phyloP scores from a whole-genome alignment of 30 jellyfish, hydroid and myxozoan species.

The Nemopilema nomurai region DNA sequence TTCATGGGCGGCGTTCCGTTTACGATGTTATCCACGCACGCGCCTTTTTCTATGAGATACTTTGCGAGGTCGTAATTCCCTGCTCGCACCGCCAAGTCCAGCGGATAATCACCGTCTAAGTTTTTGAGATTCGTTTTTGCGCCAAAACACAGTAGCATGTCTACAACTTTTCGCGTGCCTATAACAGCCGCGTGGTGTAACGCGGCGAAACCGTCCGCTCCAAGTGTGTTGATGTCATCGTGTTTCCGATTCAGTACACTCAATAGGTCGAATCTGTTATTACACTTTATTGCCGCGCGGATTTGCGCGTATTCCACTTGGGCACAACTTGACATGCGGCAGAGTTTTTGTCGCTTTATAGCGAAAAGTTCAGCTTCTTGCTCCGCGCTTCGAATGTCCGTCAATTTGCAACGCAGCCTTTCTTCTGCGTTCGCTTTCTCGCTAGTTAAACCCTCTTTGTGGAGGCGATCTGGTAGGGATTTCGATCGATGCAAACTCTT shows the following conservation, averaged over 20 bases:
- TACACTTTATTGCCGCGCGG: slow-evolving; percentile 64
- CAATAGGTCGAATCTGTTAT: slow-evolving; percentile 57
- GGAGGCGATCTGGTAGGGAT: slow-evolving; percentile 42
- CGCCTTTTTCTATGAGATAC: slow-evolving; percentile 75
- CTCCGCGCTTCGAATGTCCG: not conserved
- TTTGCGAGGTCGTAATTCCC: slow-evolving; percentile 88
- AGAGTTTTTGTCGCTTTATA: not conserved
- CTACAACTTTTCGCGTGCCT: slow-evolving; percentile 65
- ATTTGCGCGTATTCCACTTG: slow-evolving; percentile 60
- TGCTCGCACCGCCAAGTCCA: slow-evolving; percentile 80
- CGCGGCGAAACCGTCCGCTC: slow-evolving; percentile 80
- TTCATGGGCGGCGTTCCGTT: slow-evolving; percentile 69
- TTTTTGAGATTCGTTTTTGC: slow-evolving; percentile 59
- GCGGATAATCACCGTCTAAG: slow-evolving; percentile 65
- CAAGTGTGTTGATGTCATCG: slow-evolving; percentile 62
- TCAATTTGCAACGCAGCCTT: not conserved
- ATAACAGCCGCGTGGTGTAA: slow-evolving; percentile 77
- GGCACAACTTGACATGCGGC: slow-evolving; percentile 62
- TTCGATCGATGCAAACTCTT: slow-evolving; percentile 29
- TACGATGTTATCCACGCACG: slow-evolving; percentile 60
- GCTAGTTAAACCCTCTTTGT: not conserved
- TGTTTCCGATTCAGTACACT: slow-evolving; percentile 46
- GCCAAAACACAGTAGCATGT: slow-evolving; percentile 51
- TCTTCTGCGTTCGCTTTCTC: not conserved
- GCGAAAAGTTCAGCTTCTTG: not conserved